These are phyloP conservation scores for Semnornis frantzii DNA, from an alignment of 2,113 vertebrate genomes.

Conservation along the genomic window DNA sequence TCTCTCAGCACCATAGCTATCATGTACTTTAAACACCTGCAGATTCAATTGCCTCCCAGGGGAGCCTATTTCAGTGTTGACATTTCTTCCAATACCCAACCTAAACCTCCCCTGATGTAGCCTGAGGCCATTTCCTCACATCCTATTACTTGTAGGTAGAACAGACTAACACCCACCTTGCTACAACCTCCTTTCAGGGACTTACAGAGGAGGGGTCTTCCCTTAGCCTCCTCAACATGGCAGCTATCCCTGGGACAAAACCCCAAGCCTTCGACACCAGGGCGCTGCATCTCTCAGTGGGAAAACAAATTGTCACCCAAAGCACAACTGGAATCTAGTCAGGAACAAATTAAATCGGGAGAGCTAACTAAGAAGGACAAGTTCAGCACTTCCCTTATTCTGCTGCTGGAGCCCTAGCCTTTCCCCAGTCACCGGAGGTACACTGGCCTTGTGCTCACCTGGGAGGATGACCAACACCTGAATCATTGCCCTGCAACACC, in stretches of 20 bases:
- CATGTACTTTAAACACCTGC: too few relatives aligned
- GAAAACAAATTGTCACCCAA: constrained; percentile 50
- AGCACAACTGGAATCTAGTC: constrained; percentile 31
- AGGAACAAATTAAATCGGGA: background rate
- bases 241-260: background rate
- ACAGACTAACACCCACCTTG: too few relatives aligned
- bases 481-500: background rate
- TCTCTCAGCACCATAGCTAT: too few relatives aligned
- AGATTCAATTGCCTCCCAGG: too few relatives aligned
- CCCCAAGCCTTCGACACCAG: background rate
- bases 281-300: constrained; percentile 4
- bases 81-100: too few relatives aligned
- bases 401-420: background rate
- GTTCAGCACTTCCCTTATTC: background rate
- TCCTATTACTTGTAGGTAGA: too few relatives aligned
- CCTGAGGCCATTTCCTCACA: too few relatives aligned
- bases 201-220: too few relatives aligned
- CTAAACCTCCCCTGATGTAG: too few relatives aligned
- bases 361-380: background rate
- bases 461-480: background rate
- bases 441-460: background rate
- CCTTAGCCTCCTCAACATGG: background rate
- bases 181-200: too few relatives aligned
- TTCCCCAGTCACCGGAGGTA: background rate
- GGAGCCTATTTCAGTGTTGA: too few relatives aligned